Evolutionary conservation across 2,113 vertebrate genomes (phyloP).

Genomic region (Toxotes chatareus): DNA sequence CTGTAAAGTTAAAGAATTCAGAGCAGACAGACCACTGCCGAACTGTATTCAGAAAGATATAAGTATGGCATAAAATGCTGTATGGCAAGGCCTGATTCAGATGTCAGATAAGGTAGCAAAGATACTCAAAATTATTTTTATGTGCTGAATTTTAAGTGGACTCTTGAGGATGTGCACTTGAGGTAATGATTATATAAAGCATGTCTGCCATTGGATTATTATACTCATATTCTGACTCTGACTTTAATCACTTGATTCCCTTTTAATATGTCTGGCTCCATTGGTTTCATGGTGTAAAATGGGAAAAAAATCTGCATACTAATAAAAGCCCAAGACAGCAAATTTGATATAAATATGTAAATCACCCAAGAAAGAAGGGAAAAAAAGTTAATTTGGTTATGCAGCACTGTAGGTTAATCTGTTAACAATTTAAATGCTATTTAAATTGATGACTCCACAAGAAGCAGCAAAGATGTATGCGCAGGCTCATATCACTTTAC

Average conservation of each 20-base stretch:
- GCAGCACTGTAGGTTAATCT: conserved; percentile 16
- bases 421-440: conserved; percentile 14
- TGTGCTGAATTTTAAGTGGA: conserved; percentile 13
- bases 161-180: conserved; percentile 22
- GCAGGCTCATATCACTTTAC: conserved; percentile 5
- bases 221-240: conserved; percentile 16
- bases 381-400: conserved; percentile 15
- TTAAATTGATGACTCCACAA: conserved; percentile 22
- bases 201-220: conserved; percentile 15
- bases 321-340: conserved; percentile 33
- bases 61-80: background rate
- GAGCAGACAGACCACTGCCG: conserved; percentile 20
- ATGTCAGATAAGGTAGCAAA: conserved; percentile 6
- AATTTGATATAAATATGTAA: conserved; percentile 42
- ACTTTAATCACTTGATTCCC: conserved; percentile 19
- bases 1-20: conserved; percentile 15
- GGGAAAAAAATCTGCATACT: conserved; percentile 21
- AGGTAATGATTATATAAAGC: conserved; percentile 21
- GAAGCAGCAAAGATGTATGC: background rate
- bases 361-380: conserved; percentile 14
- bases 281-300: conserved; percentile 13
- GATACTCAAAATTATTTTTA: conserved; percentile 3
- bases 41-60: conserved; percentile 15
- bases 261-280: conserved; percentile 17
- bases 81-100: conserved; percentile 13